phyloP scores from a whole-genome alignment of 2,888 invertebrate genomes.

The Eupithecia abbreviata region DNA sequence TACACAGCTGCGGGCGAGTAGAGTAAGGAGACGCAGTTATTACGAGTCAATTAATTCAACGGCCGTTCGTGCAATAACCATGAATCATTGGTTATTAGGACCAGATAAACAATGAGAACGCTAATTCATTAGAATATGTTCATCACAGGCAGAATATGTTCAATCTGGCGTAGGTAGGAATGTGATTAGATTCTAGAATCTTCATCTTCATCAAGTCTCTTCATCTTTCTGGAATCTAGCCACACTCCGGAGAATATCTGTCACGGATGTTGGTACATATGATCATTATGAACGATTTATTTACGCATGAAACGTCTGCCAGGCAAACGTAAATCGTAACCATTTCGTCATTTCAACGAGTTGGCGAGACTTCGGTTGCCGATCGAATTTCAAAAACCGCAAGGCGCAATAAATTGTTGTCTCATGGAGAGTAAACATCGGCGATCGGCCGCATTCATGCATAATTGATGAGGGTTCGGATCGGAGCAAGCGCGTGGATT shows the following conservation, averaged over 20 bases:
- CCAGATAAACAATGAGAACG: slow-evolving; percentile 28
- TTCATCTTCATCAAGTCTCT: slow-evolving; percentile 23
- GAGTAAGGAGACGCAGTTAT: slow-evolving; percentile 49
- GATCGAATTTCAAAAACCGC: slow-evolving; percentile 81
- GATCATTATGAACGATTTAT: slow-evolving; percentile 49
- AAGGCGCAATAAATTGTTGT: slow-evolving; percentile 82
- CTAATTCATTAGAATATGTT: slow-evolving; percentile 12
- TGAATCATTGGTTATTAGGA: slow-evolving; percentile 42
- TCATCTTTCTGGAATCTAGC: slow-evolving; percentile 39
- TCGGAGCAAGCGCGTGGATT: slow-evolving; percentile 77
- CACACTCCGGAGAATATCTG: slow-evolving; percentile 36
- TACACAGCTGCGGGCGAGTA: slow-evolving; percentile 66
- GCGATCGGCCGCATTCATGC: slow-evolving; percentile 81
- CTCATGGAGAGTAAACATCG: slow-evolving; percentile 81
- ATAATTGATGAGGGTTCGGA: slow-evolving; percentile 82
- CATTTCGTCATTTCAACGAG: slow-evolving; percentile 65
- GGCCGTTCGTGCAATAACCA: slow-evolving; percentile 59
- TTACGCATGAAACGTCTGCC: slow-evolving; percentile 47
- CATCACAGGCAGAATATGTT: neutral
- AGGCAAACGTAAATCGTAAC: slow-evolving; percentile 56
- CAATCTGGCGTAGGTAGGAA: neutral
- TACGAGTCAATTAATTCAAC: slow-evolving; percentile 66
- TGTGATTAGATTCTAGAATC: slow-evolving; percentile 23
- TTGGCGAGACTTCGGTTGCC: slow-evolving; percentile 59
- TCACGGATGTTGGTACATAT: slow-evolving; percentile 36